These are phyloP conservation scores for Trachurus trachurus DNA, from an alignment of 2,797 vertebrate genomes.

Conservation along the genomic window DNA sequence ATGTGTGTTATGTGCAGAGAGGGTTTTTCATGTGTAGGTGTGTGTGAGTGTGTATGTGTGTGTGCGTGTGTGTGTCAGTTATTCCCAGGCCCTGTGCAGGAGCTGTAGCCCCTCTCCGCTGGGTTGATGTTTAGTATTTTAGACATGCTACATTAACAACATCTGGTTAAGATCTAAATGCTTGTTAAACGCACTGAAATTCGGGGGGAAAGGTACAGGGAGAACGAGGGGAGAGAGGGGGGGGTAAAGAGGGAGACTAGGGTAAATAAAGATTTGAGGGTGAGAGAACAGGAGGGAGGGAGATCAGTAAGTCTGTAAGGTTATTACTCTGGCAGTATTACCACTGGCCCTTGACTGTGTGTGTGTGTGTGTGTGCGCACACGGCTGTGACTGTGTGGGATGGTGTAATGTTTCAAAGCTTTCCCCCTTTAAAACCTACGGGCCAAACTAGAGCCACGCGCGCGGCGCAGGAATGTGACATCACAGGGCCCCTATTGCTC, in stretches of 20 bases:
- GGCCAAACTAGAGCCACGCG: slow-evolving; percentile 87
- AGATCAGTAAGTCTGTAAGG: slow-evolving; percentile 88
- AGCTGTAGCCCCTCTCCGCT: slow-evolving; percentile 79
- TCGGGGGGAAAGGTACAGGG: slow-evolving; percentile 73
- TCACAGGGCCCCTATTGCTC: slow-evolving; percentile 79
- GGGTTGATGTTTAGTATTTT: slow-evolving; percentile 91
- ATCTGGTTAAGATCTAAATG: slow-evolving; percentile 93
- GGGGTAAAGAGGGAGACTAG: slow-evolving; percentile 66
- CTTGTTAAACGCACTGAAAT: slow-evolving; percentile 91
- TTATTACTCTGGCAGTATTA: slow-evolving; percentile 90
- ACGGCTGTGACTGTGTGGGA: slow-evolving; percentile 61
- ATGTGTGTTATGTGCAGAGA: slow-evolving; percentile 62
- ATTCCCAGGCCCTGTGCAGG: slow-evolving; percentile 85
- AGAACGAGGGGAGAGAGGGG: slow-evolving; percentile 64
- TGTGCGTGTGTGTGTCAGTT: slow-evolving; percentile 63
- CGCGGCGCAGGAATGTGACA: slow-evolving; percentile 87
- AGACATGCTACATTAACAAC: slow-evolving; percentile 92
- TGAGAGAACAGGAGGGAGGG: slow-evolving; percentile 78
- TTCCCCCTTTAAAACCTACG: slow-evolving; percentile 82
- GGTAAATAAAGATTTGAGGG: slow-evolving; percentile 83
- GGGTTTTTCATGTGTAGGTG: slow-evolving; percentile 52
- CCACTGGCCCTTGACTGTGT: slow-evolving; percentile 89
- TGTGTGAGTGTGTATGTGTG: slow-evolving; percentile 62
- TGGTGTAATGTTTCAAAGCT: slow-evolving; percentile 89
- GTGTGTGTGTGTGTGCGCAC: slow-evolving; percentile 47